Evolutionary conservation across 2,888 invertebrate genomes (phyloP).

Genomic region (Campopleginae sp.): DNA sequence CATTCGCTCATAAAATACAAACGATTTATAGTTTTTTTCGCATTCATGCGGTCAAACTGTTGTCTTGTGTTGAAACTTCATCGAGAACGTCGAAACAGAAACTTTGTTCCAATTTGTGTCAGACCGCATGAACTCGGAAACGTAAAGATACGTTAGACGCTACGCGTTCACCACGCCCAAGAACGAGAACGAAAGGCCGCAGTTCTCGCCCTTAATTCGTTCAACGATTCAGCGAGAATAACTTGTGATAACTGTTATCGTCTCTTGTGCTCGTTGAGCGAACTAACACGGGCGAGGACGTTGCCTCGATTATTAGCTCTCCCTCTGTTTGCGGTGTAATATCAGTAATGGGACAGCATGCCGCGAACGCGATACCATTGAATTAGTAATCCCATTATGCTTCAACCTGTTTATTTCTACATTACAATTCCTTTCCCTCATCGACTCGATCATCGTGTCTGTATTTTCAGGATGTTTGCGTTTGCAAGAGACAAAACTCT

Average conservation of each 20-base stretch:
- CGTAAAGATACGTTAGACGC: background rate
- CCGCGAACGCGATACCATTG: constrained; percentile 40
- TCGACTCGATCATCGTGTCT: constrained; percentile 8
- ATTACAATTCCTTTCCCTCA: constrained; percentile 22
- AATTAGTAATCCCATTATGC: constrained; percentile 53
- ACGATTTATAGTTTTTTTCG: constrained; percentile 3
- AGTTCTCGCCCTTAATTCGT: constrained; percentile 49
- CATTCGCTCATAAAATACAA: background rate
- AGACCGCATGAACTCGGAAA: background rate
- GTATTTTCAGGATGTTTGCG: background rate
- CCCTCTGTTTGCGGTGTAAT: constrained; percentile 48
- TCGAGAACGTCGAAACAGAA: constrained; percentile 18
- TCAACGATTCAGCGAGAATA: constrained; percentile 50
- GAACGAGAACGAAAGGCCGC: constrained; percentile 34
- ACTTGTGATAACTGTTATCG: constrained; percentile 64
- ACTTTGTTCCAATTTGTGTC: constrained; percentile 42
- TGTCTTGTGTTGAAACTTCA: constrained; percentile 12
- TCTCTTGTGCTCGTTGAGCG: constrained; percentile 25
- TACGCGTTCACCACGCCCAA: constrained; percentile 10
- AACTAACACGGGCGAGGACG: constrained; percentile 44
- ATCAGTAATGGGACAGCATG: constrained; percentile 62
- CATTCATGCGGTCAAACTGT: background rate
- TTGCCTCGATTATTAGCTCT: constrained; percentile 50
- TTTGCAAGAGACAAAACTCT: background rate
- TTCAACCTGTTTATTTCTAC: constrained; percentile 38